Conservation (phyloP, 2,797 vertebrate genomes). For the Neosalanx taihuensis region DNA sequence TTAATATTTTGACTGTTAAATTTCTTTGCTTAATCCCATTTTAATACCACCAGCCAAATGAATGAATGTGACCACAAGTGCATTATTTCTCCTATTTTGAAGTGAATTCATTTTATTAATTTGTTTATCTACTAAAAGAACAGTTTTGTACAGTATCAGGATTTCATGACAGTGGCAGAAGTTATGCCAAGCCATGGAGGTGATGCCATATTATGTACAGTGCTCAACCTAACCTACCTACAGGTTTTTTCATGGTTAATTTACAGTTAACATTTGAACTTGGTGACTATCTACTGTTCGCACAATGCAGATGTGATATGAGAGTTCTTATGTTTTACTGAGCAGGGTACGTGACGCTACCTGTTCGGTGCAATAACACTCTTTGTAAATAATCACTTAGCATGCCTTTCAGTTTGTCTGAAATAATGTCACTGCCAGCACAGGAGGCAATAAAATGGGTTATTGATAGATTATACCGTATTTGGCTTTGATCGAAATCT, state of each 20-base stretch:
- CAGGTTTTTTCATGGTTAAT: slow-evolving; percentile 8
- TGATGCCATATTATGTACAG: slow-evolving; percentile 9
- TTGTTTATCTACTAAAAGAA: slow-evolving; percentile 4
- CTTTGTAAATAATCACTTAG: slow-evolving; percentile 50
- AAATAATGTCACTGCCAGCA: slow-evolving; percentile 29
- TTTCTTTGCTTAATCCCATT: slow-evolving; percentile 25
- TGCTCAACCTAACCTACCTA: slow-evolving; percentile 4
- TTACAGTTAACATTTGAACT: slow-evolving; percentile 62
- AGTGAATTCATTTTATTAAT: slow-evolving; percentile 26
- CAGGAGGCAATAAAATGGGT: slow-evolving; percentile 31
- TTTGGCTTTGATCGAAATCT: neutral
- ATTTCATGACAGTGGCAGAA: slow-evolving; percentile 4
- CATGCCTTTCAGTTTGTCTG: slow-evolving; percentile 19
- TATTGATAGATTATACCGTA: slow-evolving; percentile 3
- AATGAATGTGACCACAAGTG: slow-evolving; percentile 53
- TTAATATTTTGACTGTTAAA: neutral
- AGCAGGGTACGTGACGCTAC: slow-evolving; percentile 19
- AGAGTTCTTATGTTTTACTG: slow-evolving; percentile 62
- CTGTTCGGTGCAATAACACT: slow-evolving; percentile 44
- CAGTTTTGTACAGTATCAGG: slow-evolving; percentile 24
- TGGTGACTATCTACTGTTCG: slow-evolving; percentile 69
- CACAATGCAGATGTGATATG: slow-evolving; percentile 59
- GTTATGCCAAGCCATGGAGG: slow-evolving; percentile 33
- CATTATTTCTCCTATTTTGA: slow-evolving; percentile 38
- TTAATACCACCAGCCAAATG: slow-evolving; percentile 32